These are phyloP conservation scores for Drosophila ironensis DNA, from an alignment of 1,140 invertebrate species.

Conservation along the genomic window DNA sequence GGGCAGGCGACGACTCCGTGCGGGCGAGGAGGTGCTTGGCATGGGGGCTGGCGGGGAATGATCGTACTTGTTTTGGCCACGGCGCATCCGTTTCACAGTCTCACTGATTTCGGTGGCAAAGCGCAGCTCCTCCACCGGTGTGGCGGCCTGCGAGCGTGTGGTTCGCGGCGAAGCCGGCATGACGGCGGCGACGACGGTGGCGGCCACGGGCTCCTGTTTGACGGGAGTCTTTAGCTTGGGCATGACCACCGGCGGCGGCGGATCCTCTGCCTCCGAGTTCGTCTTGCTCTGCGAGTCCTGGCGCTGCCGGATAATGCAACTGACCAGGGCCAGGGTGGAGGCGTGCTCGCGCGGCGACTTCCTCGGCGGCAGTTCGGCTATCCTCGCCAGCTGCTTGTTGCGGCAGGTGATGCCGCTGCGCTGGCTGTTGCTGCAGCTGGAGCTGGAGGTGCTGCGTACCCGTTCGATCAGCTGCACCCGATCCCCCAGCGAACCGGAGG, in stretches of 20 bases:
- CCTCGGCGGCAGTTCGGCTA: slow-evolving; percentile 85
- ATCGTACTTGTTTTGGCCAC: slow-evolving; percentile 77
- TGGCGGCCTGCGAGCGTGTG: slow-evolving; percentile 67
- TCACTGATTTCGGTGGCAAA: slow-evolving; percentile 78
- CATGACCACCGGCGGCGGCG: neutral
- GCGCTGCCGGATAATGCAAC: slow-evolving; percentile 85
- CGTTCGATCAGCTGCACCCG: slow-evolving; percentile 50
- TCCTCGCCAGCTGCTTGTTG: slow-evolving; percentile 78
- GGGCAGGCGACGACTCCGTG: slow-evolving; percentile 40
- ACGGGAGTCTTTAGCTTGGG: slow-evolving; percentile 33
- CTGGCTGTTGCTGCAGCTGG: slow-evolving; percentile 55
- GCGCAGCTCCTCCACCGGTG: slow-evolving; percentile 70
- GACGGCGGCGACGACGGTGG: no score
- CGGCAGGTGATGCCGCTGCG: slow-evolving; percentile 58
- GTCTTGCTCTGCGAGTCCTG: slow-evolving; percentile 81
- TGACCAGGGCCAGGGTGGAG: slow-evolving; percentile 91
- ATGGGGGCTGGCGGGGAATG: slow-evolving; percentile 51
- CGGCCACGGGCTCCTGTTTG: slow-evolving; percentile 44
- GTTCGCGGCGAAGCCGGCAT: slow-evolving; percentile 30
- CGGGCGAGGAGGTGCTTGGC: slow-evolving; percentile 1
- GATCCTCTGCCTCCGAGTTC: slow-evolving; percentile 72
- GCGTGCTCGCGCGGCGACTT: slow-evolving; percentile 93
- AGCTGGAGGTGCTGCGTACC: slow-evolving; percentile 59
- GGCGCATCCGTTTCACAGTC: slow-evolving; percentile 73
- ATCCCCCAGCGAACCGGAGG: slow-evolving; percentile 38